Evolutionary conservation across 2,888 invertebrate species (phyloP).

Genomic region (Pediacus dermestoides): DNA sequence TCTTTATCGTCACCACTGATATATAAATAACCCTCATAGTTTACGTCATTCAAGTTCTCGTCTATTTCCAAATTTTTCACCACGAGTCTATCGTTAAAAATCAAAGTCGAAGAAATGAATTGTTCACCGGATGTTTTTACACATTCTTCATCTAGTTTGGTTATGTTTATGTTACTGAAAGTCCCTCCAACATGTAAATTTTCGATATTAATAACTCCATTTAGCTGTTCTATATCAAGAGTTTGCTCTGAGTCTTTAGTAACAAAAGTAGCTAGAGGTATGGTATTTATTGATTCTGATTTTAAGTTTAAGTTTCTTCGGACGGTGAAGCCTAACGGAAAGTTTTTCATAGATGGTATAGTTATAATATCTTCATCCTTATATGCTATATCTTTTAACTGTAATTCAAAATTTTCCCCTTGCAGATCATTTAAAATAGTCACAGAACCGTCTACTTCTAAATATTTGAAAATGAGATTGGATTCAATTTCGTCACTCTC

Average conservation of each 20-base stretch:
- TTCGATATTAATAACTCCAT: conserved; percentile 50
- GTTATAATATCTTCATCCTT: conserved; percentile 41
- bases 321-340: conserved; percentile 46
- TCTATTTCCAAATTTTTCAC: conserved; percentile 43
- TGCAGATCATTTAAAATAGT: conserved; percentile 49
- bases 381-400: conserved; percentile 52
- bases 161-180: conserved; percentile 49
- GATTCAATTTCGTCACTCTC: conserved; percentile 47
- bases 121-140: conserved; percentile 49
- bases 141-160: conserved; percentile 46
- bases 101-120: conserved; percentile 43
- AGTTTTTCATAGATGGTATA: conserved; percentile 52
- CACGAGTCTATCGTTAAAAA: conserved; percentile 41
- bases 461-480: conserved; percentile 50
- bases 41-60: conserved; percentile 45
- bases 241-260: conserved; percentile 52
- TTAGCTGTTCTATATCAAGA: conserved; percentile 45
- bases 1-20: conserved; percentile 21
- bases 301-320: conserved; percentile 45
- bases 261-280: conserved; percentile 50
- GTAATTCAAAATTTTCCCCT: conserved; percentile 40
- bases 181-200: conserved; percentile 47
- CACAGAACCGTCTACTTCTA: conserved; percentile 54
- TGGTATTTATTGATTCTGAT: conserved; percentile 49
- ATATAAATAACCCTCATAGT: conserved; percentile 35